These are phyloP conservation scores for Clarias laeviceps DNA, from an alignment of 2,797 vertebrate genomes.

Conservation along the genomic window DNA sequence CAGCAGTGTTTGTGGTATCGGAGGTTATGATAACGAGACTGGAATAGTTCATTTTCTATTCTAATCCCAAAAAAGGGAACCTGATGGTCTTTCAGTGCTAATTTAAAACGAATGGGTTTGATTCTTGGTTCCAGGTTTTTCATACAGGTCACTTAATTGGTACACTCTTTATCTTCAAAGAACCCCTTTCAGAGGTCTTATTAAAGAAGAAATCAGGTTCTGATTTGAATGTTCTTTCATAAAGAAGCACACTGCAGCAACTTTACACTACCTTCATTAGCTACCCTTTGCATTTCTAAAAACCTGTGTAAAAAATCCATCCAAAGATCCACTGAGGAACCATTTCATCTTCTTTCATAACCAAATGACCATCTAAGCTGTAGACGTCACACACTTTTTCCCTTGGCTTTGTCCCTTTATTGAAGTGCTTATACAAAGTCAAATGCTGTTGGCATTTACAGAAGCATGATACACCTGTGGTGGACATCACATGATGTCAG, in stretches of 20 bases:
- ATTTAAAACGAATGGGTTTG: not conserved
- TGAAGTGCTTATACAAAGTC: too few relatives aligned
- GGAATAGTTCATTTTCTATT: slow-evolving; percentile 9
- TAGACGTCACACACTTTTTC: too few relatives aligned
- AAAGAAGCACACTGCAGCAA: too few relatives aligned
- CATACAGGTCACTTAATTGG: not conserved
- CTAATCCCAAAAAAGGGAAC: not conserved
- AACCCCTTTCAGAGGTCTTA: not conserved
- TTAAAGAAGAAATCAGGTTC: not conserved
- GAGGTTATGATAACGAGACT: not conserved
- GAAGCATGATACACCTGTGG: slow-evolving; percentile 22
- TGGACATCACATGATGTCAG: slow-evolving; percentile 9
- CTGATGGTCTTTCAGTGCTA: not conserved
- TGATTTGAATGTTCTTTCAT: not conserved
- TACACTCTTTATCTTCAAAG: not conserved
- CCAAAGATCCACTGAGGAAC: too few relatives aligned
- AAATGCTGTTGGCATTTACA: not conserved
- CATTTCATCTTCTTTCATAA: too few relatives aligned
- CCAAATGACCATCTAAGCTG: too few relatives aligned
- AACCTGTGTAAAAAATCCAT: too few relatives aligned
- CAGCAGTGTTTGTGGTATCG: not conserved
- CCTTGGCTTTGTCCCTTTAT: too few relatives aligned
- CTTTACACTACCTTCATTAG: too few relatives aligned
- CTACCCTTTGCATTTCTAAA: too few relatives aligned
- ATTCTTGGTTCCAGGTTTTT: not conserved